Evolutionary conservation across 2,113 vertebrate species (phyloP), one percentile per base, ranked within the genome.

Genomic region (Gasterosteus nipponicus): DNA sequence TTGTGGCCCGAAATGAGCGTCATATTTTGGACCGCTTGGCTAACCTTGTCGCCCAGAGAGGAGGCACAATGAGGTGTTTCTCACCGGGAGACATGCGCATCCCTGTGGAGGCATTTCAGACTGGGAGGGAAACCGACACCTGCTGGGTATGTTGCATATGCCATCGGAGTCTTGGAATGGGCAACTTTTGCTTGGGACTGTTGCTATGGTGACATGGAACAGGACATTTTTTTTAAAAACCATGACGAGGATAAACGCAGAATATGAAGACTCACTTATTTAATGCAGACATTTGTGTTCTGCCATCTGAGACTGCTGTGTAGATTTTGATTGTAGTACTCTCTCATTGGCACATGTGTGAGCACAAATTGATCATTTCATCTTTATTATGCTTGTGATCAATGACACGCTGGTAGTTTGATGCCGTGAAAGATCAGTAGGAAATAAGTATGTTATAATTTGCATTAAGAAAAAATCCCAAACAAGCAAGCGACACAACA

Each of bases 391-490:
- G 58, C 64, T 61, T n/a, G 29, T 74, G 57, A 7, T 38, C 35
- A 38, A 5, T 38, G 35, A 38, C 10, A 18, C 57, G 54, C 38
- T 78, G 33, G 42, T 38, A n/a, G 15, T 29, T 35, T 67, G 62
- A 61, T 80, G 56, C n/a, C 15, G 68, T 61, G 51, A 39, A 64
- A 1, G 38, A 51, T 15, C 39, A 22, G 72, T 14, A 57, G 29
- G 29, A 79, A 56, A 31, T 56, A 33, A 38, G 1, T 5, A 12
- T 51, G 75, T 69, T 71, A 70, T 66, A 0, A 81, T 78, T 79
- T 73, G 69, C 44, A 72, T 73, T 18, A 42, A 0, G 42, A 44
- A 62, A 15, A 35, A 54, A 38, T 22, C 12, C 31, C 15, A 41
- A 5, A 7, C 10, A 18, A 42, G 59, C 10, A 78, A 19, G 14